Conservation (phyloP, 2,888 invertebrate species). For the Limnephilus rhombicus region DNA sequence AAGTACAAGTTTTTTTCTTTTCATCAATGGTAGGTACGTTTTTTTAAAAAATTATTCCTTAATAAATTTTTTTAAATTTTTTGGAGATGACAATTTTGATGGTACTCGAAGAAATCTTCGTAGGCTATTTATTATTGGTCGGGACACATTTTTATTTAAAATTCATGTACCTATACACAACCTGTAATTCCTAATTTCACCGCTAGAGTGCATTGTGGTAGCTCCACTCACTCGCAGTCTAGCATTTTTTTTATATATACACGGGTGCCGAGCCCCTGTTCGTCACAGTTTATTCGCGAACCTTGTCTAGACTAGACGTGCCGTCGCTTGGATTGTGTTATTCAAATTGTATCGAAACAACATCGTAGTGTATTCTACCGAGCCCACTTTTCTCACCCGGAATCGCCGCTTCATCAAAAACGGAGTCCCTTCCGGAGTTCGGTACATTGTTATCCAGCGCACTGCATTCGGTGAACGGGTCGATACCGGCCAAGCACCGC, state of each 20-base stretch:
- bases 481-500: slow-evolving; percentile 56
- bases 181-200: background rate
- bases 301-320: background rate
- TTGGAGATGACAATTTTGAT: too few relatives aligned
- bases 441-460: slow-evolving; percentile 15
- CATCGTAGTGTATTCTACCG: slow-evolving; percentile 27
- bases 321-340: background rate
- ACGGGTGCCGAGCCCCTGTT: background rate
- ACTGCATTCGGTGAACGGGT: slow-evolving; percentile 48
- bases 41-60: too few relatives aligned
- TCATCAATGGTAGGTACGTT: too few relatives aligned
- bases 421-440: slow-evolving; percentile 46
- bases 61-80: too few relatives aligned
- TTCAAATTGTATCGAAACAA: background rate
- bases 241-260: background rate
- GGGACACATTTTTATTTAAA: background rate
- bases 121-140: too few relatives aligned
- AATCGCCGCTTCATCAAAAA: slow-evolving; percentile 47
- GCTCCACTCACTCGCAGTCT: background rate
- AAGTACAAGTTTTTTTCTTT: too few relatives aligned
- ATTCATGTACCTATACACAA: background rate
- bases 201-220: slow-evolving; percentile 14
- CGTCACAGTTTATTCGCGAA: slow-evolving; percentile 33
- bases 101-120: too few relatives aligned
- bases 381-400: background rate